phyloP scores from a whole-genome alignment of 2,113 vertebrate species.

The Erythrolamprus reginae region DNA sequence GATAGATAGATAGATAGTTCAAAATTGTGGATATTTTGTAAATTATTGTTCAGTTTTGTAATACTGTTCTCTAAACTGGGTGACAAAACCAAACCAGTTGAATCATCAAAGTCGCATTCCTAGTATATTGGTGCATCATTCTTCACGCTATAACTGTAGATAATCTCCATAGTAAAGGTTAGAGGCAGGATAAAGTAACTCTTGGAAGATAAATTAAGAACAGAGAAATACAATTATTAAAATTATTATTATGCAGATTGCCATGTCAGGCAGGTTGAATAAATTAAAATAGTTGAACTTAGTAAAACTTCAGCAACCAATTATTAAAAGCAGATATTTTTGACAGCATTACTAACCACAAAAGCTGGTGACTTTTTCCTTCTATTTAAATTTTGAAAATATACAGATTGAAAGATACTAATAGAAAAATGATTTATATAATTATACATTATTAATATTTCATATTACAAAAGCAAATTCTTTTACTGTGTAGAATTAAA shows the following conservation, averaged over 20 bases:
- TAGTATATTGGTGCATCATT: slow-evolving; percentile 22
- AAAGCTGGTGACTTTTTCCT: not conserved
- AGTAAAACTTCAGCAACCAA: slow-evolving; percentile 1
- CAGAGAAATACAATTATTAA: slow-evolving; percentile 51
- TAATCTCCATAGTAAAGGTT: slow-evolving; percentile 40
- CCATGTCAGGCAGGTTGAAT: slow-evolving; percentile 23
- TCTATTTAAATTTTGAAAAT: not conserved
- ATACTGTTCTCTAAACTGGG: slow-evolving; percentile 18
- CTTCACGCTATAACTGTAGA: slow-evolving; percentile 9
- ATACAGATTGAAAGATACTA: not conserved
- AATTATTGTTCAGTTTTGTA: slow-evolving; percentile 7
- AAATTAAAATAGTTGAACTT: slow-evolving; percentile 46
- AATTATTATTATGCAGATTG: slow-evolving; percentile 45
- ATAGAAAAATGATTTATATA: not conserved
- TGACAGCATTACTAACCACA: slow-evolving; percentile 13
- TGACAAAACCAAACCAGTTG: slow-evolving; percentile 28
- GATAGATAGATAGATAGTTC: slow-evolving; percentile 29
- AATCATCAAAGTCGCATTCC: not conserved
- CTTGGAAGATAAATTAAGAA: slow-evolving; percentile 49
- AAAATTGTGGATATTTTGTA: not conserved
- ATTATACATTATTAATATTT: not conserved
- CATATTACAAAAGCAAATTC: not conserved
- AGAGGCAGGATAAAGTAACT: slow-evolving; percentile 20
- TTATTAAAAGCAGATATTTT: slow-evolving; percentile 34
- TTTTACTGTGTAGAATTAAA: not conserved